phyloP scores from a whole-genome alignment of 2,113 vertebrate genomes.

The Pelobates fuscus region DNA sequence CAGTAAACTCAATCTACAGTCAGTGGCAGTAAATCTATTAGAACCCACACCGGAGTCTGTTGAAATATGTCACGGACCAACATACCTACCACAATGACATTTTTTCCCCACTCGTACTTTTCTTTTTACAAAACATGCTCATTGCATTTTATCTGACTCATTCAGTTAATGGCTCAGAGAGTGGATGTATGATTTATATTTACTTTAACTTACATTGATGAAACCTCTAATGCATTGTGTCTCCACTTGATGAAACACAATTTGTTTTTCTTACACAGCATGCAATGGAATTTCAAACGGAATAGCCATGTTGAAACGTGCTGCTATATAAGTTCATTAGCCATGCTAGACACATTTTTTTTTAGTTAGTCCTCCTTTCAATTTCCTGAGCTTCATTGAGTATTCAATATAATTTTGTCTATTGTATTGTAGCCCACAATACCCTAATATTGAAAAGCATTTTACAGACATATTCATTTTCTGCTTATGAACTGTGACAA shows the following conservation, averaged over 20 bases:
- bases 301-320: neutral
- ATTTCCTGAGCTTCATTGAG: no score
- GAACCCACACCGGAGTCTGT: neutral
- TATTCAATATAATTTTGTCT: no score
- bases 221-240: slow-evolving; percentile 6
- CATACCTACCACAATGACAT: neutral
- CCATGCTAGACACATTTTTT: neutral
- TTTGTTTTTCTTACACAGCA: neutral
- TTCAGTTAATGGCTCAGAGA: slow-evolving; percentile 29
- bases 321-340: neutral
- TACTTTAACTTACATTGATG: slow-evolving; percentile 13
- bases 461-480: no score
- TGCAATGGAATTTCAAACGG: neutral
- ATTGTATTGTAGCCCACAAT: no score
- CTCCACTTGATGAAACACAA: neutral
- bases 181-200: slow-evolving; percentile 39
- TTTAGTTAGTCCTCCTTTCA: no score
- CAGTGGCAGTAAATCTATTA: slow-evolving; percentile 44
- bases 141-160: slow-evolving; percentile 34
- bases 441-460: no score
- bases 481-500: no score
- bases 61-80: slow-evolving; percentile 35
- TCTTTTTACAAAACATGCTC: slow-evolving; percentile 3
- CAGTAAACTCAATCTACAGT: slow-evolving; percentile 33
- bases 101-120: neutral